Conservation (phyloP, 2,113 vertebrate species). For the Ivindomyrus marchei region DNA sequence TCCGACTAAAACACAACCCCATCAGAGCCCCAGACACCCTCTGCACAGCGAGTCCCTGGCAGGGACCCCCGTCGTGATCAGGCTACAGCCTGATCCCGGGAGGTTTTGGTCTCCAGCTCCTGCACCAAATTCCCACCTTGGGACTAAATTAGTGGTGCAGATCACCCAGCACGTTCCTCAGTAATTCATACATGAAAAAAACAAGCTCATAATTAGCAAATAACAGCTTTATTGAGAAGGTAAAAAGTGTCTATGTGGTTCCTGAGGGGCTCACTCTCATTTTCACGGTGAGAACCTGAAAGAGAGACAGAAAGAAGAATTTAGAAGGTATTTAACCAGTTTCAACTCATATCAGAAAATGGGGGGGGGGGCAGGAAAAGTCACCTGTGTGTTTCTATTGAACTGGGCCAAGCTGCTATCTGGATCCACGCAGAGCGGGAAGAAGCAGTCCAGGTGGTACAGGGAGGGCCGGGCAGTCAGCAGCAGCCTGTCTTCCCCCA, state of each 20-base stretch:
- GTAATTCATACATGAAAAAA: background rate
- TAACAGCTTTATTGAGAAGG: slow-evolving; percentile 14
- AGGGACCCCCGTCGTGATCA: background rate
- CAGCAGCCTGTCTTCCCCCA: slow-evolving; percentile 73
- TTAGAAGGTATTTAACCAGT: background rate
- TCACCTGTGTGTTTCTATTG: slow-evolving; percentile 67
- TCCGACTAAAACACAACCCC: background rate
- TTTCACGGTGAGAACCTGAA: slow-evolving; percentile 58
- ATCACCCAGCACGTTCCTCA: background rate
- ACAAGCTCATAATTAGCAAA: slow-evolving; percentile 20
- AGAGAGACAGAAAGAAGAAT: background rate
- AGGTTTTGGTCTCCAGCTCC: background rate
- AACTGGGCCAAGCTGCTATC: slow-evolving; percentile 70
- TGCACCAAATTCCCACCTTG: background rate
- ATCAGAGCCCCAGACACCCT: background rate
- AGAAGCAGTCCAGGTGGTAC: slow-evolving; percentile 67
- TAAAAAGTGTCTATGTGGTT: slow-evolving; percentile 17
- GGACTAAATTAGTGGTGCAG: background rate
- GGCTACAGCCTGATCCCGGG: background rate
- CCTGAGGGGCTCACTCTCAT: slow-evolving; percentile 46
- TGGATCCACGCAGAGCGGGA: slow-evolving; percentile 61
- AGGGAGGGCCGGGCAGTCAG: slow-evolving; percentile 60
- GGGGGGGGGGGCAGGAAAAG: too few species aligned
- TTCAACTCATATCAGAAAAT: background rate
- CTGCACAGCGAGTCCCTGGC: background rate